phyloP scores from a whole-genome alignment of 2,113 vertebrate species.

The Zosterops lateralis region DNA sequence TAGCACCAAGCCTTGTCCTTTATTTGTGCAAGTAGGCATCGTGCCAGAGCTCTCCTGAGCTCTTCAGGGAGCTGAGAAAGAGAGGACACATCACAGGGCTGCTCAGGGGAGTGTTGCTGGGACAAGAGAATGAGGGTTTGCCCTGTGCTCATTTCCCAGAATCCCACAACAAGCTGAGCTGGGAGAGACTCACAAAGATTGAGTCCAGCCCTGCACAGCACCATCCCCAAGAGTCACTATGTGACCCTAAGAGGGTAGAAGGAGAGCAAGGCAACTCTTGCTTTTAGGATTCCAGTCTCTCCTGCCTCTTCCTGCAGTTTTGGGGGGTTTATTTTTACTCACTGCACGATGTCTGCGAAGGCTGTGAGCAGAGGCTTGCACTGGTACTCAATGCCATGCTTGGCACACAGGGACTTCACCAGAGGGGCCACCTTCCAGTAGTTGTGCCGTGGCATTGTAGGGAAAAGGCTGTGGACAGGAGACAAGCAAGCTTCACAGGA shows the following conservation, averaged over 20 bases:
- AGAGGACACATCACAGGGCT: neutral
- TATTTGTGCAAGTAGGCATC: slow-evolving; percentile 81
- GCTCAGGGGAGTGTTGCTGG: neutral
- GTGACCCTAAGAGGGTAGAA: neutral
- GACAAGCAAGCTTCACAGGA: neutral
- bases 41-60: slow-evolving; percentile 78
- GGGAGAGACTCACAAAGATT: neutral
- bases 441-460: slow-evolving; percentile 75
- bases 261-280: neutral
- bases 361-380: slow-evolving; percentile 71
- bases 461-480: slow-evolving; percentile 72
- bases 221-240: neutral
- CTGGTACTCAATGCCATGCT: slow-evolving; percentile 70
- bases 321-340: slow-evolving; percentile 3
- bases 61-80: slow-evolving; percentile 73
- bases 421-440: slow-evolving; percentile 80
- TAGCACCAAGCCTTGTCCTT: neutral
- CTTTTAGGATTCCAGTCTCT: neutral
- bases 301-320: neutral
- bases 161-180: neutral
- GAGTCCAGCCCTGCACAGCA: neutral
- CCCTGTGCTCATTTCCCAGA: neutral
- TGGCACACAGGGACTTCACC: slow-evolving; percentile 78
- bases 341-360: slow-evolving; percentile 78
- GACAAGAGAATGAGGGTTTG: neutral